Evolutionary conservation across 1,140 invertebrate genomes (phyloP).

Genomic region (Macrocentrus cingulum): DNA sequence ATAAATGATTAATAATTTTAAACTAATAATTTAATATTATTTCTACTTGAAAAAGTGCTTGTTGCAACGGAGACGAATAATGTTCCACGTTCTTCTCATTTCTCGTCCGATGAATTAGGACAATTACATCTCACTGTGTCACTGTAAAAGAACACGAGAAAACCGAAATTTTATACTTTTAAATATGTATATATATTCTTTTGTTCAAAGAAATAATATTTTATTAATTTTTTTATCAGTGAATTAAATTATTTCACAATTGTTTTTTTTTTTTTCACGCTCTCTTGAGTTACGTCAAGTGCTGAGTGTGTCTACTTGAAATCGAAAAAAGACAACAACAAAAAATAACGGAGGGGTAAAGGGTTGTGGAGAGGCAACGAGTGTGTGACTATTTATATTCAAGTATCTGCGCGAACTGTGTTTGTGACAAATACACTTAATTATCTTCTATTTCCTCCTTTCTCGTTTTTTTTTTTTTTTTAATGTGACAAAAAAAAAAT

Average conservation of each 20-base stretch:
- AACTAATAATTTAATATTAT: neutral
- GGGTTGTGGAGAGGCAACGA: constrained; percentile 32
- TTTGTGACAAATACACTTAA: constrained; percentile 51
- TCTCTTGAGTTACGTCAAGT: constrained; percentile 5
- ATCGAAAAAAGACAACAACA: no score
- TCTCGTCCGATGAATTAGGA: constrained; percentile 42
- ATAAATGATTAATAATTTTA: neutral
- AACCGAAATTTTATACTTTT: no score
- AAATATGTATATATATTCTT: no score
- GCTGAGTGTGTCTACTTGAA: constrained; percentile 1
- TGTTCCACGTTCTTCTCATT: constrained; percentile 33
- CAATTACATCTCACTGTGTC: constrained; percentile 48
- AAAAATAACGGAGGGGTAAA: no score
- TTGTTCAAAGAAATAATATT: no score
- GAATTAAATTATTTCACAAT: no score
- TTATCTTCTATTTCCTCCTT: constrained; percentile 14
- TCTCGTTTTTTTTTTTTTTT: constrained; percentile 10
- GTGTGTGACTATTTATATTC: constrained; percentile 40
- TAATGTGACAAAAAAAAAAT: neutral
- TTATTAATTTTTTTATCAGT: no score
- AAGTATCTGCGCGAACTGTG: constrained; percentile 52
- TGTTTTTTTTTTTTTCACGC: constrained; percentile 5
- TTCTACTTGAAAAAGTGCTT: constrained; percentile 37
- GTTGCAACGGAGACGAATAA: constrained; percentile 50
- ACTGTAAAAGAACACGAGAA: constrained; percentile 54